A percentile compares a stretch with the other conserved stretches of the same genome.
Evolutionary conservation across 1,140 invertebrate species (phyloP).

Genomic region (Odontomachus brunneus): DNA sequence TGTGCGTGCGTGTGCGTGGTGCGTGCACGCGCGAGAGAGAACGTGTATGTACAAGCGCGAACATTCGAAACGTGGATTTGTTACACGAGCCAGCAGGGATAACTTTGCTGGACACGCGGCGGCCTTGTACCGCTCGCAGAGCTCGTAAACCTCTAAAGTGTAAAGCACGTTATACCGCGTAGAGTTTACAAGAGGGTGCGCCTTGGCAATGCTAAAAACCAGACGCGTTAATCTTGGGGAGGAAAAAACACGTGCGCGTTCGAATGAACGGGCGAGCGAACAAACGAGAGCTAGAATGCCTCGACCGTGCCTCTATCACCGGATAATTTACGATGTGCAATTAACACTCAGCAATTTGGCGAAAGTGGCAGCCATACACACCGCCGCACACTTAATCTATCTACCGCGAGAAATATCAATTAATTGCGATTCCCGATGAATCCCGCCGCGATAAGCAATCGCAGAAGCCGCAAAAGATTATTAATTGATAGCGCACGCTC

Average conservation of each 20-base stretch:
- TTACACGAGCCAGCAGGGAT: slow-evolving; percentile 48
- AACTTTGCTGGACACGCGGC: slow-evolving; percentile 41
- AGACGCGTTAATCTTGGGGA: slow-evolving; percentile 33
- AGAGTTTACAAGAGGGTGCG: neutral
- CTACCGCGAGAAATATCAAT: slow-evolving; percentile 11
- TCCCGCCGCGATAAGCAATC: neutral
- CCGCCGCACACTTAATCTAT: neutral
- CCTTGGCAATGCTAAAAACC: slow-evolving; percentile 30
- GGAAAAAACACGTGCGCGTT: neutral
- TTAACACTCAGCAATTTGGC: slow-evolving; percentile 11
- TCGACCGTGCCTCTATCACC: slow-evolving; percentile 3
- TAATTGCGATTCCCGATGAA: slow-evolving; percentile 1
- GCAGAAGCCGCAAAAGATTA: neutral
- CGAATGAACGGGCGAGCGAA: neutral
- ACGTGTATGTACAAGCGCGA: neutral
- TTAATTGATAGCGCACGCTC: neutral
- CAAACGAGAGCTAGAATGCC: neutral
- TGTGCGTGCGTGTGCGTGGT: too few species aligned
- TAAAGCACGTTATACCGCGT: neutral
- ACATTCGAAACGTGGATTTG: slow-evolving; percentile 39
- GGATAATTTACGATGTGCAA: slow-evolving; percentile 17
- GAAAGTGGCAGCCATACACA: neutral
- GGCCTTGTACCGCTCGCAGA: neutral
- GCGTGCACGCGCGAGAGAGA: neutral
- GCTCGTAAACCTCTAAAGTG: slow-evolving; percentile 11